Conservation (phyloP, 2,888 invertebrate genomes). For the Molanna angustata region DNA sequence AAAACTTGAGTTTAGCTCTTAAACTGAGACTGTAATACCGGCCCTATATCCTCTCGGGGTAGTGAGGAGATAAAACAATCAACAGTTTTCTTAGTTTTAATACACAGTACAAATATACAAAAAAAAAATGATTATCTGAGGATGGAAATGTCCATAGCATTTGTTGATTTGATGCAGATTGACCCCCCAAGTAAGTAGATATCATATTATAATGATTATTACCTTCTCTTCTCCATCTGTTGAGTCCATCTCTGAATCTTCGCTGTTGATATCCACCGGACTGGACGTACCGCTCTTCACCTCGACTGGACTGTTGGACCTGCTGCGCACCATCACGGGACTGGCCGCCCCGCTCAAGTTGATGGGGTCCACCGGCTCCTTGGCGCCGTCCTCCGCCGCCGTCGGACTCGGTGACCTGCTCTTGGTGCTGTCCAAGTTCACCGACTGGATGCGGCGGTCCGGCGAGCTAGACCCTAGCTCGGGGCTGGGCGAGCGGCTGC, state of each 20-base stretch:
- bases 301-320: constrained; percentile 2
- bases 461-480: neutral
- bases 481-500: neutral
- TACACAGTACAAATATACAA: no score
- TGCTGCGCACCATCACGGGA: neutral
- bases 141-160: no score
- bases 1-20: no score
- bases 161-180: no score
- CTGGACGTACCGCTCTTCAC: constrained; percentile 5
- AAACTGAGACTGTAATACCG: no score
- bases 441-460: neutral
- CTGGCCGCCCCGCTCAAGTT: constrained; percentile 1
- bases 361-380: neutral
- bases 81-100: no score
- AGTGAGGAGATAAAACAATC: no score
- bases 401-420: neutral
- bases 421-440: neutral
- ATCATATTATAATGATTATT: no score
- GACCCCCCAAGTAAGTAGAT: no score
- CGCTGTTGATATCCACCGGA: constrained; percentile 16
- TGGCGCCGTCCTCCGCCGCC: no score
- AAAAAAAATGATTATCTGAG: no score
- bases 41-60: no score
- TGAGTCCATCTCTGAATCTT: constrained; percentile 4
- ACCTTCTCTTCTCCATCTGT: constrained; percentile 5